phyloP scores from a whole-genome alignment of 92 coral and sea anemone species.

The Heteractis magnifica region DNA sequence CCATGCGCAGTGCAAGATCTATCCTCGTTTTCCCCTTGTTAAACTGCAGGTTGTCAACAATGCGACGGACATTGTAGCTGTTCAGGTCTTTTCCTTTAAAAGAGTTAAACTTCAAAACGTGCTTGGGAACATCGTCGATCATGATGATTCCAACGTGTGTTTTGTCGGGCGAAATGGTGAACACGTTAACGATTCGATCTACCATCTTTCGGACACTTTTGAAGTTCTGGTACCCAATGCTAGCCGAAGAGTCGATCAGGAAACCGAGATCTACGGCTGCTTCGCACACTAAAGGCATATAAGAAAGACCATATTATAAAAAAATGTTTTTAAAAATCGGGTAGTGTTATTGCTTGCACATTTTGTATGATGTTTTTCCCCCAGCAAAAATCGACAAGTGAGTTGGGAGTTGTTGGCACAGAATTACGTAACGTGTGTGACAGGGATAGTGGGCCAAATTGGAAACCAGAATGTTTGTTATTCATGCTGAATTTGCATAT shows the following conservation, averaged over 20 bases:
- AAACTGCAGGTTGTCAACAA: slow-evolving; percentile 59
- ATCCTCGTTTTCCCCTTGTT: slow-evolving; percentile 64
- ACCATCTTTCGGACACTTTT: slow-evolving; percentile 57
- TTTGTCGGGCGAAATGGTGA: slow-evolving; percentile 61
- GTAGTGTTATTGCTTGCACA: too few species aligned
- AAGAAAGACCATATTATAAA: neutral
- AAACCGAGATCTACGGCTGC: slow-evolving; percentile 74
- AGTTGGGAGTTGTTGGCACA: too few species aligned
- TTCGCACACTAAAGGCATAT: slow-evolving; percentile 51
- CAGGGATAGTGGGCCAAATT: neutral
- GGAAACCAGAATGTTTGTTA: too few species aligned
- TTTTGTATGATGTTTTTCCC: neutral
- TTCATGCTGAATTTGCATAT: too few species aligned
- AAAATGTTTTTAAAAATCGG: neutral
- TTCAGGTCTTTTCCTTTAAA: slow-evolving; percentile 58
- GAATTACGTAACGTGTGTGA: too few species aligned
- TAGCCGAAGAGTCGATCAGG: slow-evolving; percentile 76
- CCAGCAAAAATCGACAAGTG: neutral
- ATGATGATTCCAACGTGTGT: slow-evolving; percentile 65
- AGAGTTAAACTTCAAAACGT: slow-evolving; percentile 67
- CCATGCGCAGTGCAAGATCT: slow-evolving; percentile 69
- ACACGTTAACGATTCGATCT: slow-evolving; percentile 54
- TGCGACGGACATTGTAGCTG: slow-evolving; percentile 52
- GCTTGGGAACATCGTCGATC: slow-evolving; percentile 47
- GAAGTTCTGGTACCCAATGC: slow-evolving; percentile 68